Conservation (phyloP, 2,888 invertebrate species). For the Fissipunctia ypsillon region DNA sequence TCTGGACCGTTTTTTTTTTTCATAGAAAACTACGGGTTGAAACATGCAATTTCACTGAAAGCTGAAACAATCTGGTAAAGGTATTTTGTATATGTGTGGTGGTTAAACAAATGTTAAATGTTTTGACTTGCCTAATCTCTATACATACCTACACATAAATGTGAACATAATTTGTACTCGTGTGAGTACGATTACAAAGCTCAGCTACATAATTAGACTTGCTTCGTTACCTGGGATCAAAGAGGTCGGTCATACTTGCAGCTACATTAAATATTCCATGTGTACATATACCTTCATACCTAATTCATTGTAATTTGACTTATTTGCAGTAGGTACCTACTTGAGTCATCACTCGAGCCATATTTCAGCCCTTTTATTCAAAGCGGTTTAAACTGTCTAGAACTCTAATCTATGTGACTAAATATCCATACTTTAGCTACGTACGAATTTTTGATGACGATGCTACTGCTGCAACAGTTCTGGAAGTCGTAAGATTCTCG, state of each 20-base stretch:
- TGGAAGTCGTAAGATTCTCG: background rate
- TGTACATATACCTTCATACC: background rate
- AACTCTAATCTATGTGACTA: background rate
- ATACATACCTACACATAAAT: background rate
- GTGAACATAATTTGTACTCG: conserved; percentile 19
- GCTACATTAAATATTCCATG: conserved; percentile 29
- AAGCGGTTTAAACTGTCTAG: background rate
- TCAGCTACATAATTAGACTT: conserved; percentile 46
- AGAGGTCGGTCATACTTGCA: conserved; percentile 50
- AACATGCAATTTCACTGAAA: background rate
- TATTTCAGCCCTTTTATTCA: background rate
- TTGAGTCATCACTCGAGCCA: background rate
- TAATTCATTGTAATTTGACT: background rate
- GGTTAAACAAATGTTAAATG: too few species aligned
- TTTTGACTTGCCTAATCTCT: conserved; percentile 5
- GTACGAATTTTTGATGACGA: background rate
- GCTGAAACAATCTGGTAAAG: background rate
- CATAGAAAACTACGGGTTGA: background rate
- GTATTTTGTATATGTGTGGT: too few species aligned
- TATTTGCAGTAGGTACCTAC: background rate
- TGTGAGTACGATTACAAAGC: conserved; percentile 35
- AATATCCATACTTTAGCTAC: background rate
- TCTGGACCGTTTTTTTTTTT: background rate
- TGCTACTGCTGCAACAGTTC: background rate
- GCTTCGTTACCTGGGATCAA: conserved; percentile 54